Percentiles rank a stretch among this genome's conserved stretches.
Evolutionary conservation across 2,113 vertebrate genomes (phyloP).

Genomic region (Rafetus swinhoei): DNA sequence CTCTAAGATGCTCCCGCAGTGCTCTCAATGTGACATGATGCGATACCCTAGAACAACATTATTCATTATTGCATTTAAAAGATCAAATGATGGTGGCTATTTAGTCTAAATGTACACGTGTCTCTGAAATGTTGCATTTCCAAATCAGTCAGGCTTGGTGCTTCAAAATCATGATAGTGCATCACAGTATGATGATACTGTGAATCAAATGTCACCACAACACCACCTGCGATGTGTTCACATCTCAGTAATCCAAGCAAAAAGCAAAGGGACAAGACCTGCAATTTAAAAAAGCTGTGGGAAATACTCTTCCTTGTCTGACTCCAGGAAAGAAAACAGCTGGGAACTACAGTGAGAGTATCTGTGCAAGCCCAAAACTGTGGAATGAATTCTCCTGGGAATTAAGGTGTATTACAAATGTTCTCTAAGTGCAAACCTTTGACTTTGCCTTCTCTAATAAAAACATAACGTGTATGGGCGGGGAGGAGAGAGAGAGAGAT

Average conservation of each 20-base stretch:
- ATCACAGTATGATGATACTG: not conserved
- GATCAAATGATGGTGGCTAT: conserved; percentile 49
- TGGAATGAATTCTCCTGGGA: not conserved
- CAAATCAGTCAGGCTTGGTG: rapidly evolving
- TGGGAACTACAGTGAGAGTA: not conserved
- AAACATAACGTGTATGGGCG: not conserved
- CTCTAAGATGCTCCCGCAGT: conserved; percentile 81
- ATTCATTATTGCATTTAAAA: conserved; percentile 66
- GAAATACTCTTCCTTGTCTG: conserved; percentile 8
- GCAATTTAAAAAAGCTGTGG: not conserved
- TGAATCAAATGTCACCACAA: not conserved
- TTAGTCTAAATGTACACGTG: conserved; percentile 15
- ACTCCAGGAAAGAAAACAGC: not conserved
- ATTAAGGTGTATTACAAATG: not conserved
- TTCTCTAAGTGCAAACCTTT: not conserved
- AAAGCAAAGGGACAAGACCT: not conserved
- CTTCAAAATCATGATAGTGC: not conserved
- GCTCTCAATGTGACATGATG: conserved; percentile 85
- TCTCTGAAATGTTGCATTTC: not conserved
- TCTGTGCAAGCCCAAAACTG: not conserved
- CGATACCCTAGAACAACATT: conserved; percentile 83
- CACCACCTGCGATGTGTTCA: not conserved
- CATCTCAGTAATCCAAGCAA: not conserved
- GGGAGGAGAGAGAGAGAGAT: not conserved
- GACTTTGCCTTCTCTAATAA: not conserved